These are phyloP conservation scores for Sclerodermus sp. DNA, from an alignment of 2,888 invertebrate genomes.

Conservation along the genomic window DNA sequence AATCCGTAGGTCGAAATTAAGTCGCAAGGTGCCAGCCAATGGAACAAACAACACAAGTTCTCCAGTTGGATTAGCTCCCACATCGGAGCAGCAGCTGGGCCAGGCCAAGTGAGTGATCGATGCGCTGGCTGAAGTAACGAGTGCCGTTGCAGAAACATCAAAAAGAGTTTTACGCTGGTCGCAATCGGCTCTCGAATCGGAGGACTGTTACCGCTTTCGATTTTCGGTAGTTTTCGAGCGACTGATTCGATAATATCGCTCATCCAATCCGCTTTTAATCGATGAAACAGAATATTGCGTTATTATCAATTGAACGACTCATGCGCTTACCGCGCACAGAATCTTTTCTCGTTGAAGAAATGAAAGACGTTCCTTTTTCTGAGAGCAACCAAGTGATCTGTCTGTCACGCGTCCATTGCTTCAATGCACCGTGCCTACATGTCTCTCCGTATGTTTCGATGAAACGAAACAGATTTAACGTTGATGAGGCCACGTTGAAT, in stretches of 20 bases:
- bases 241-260: slow-evolving; percentile 9
- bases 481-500: slow-evolving; percentile 15
- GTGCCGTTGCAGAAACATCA: slow-evolving; percentile 44
- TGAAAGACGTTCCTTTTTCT: slow-evolving; percentile 13
- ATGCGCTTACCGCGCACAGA: not conserved
- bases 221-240: slow-evolving; percentile 50
- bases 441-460: slow-evolving; percentile 30
- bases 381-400: not conserved
- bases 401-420: not conserved
- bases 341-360: slow-evolving; percentile 1
- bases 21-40: slow-evolving; percentile 48
- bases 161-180: slow-evolving; percentile 47
- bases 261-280: not conserved
- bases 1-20: slow-evolving; percentile 51
- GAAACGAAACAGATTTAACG: slow-evolving; percentile 18
- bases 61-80: slow-evolving; percentile 38
- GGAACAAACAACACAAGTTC: slow-evolving; percentile 32
- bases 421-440: not conserved
- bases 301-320: not conserved
- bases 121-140: slow-evolving; percentile 47
- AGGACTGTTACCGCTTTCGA: slow-evolving; percentile 50
- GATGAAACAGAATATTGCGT: not conserved
- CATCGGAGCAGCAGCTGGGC: slow-evolving; percentile 39
- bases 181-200: slow-evolving; percentile 47
- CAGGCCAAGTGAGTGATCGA: slow-evolving; percentile 55